Evolutionary conservation across 2,888 invertebrate genomes (phyloP), one percentile per base, ranked within the genome.

Genomic region (Luffia ferchaultella): DNA sequence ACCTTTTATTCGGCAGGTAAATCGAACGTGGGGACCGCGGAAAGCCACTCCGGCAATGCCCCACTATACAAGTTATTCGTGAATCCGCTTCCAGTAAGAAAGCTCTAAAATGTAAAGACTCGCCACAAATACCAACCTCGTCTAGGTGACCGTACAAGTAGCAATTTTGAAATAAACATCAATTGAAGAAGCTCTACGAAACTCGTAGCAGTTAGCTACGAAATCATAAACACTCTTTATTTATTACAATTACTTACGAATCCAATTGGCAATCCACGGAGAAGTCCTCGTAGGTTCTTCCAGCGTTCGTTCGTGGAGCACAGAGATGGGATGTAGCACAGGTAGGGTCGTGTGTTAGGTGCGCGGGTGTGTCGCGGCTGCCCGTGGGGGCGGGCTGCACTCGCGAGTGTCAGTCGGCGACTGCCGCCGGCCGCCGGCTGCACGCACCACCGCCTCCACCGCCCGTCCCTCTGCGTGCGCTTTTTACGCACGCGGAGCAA

Each of bases 1-100:
- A 80, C 80, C 75, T 80, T 78, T 80, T 77, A 80, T 79, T 77
- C 78, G 69, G 68, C 79, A 80, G 78, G 80, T 79, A 79, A 70
- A 77, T 76, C 72, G 68, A 79, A 79, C 61, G 68, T 70, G 65
- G 82, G 82, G 82, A 76, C 75, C 68, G 65, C 68, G 68, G 66
- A 75, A 79, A 75, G 71, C 71, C 61, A 67, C 66, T 63, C 65
- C 61, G 65, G 61, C 68, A 64, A 18, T 16, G 16, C 40, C 71
- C 70, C 73, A 71, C 61, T 60, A 62, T 61, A 64, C 61, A 61
- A 60, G 61, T 62, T 60, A 55, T 53, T 59, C 58, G 19, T 42
- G 18, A 42, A n/a, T 59, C 59, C 30, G 30, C 30, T 30, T 12
- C 30, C 3, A 7, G 5, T 30, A 30, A 30, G 30, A 12, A 30